Conservation (phyloP, 1,140 invertebrate genomes). For the Oncopodura yosiiana region DNA sequence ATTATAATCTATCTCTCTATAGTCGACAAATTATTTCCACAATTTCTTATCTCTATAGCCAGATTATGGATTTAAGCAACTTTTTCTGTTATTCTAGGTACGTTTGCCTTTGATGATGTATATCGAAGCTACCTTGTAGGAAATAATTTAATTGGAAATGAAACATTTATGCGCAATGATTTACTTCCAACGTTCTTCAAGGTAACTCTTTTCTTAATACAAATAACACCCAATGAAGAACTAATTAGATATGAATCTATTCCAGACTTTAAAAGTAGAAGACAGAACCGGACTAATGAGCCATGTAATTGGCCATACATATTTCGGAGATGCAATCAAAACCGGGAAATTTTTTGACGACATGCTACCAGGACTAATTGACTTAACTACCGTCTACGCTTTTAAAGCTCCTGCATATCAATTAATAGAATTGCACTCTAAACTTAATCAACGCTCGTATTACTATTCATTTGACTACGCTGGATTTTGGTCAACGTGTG, state of each 20-base stretch:
- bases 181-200: constrained; percentile 8
- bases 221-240: not conserved
- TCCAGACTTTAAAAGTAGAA: not conserved
- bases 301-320: constrained; percentile 10
- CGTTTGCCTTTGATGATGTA: constrained; percentile 11
- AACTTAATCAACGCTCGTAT: constrained; percentile 3
- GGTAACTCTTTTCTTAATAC: constrained; percentile 8
- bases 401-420: constrained; percentile 20
- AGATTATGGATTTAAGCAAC: not conserved
- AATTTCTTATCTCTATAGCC: not conserved
- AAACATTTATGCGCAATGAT: constrained; percentile 21
- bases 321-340: constrained; percentile 18
- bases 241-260: constrained; percentile 1
- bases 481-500: constrained; percentile 4
- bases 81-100: no score
- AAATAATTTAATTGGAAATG: constrained; percentile 13
- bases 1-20: not conserved
- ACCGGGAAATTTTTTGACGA: constrained; percentile 3
- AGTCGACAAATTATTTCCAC: not conserved
- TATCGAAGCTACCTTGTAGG: constrained; percentile 11
- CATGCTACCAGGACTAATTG: constrained; percentile 21
- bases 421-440: constrained; percentile 11
- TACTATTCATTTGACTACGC: constrained; percentile 12
- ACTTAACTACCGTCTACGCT: constrained; percentile 16
- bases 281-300: constrained; percentile 7